phyloP scores from a whole-genome alignment of 1,140 invertebrate genomes.

The Neotoxoptera formosana region DNA sequence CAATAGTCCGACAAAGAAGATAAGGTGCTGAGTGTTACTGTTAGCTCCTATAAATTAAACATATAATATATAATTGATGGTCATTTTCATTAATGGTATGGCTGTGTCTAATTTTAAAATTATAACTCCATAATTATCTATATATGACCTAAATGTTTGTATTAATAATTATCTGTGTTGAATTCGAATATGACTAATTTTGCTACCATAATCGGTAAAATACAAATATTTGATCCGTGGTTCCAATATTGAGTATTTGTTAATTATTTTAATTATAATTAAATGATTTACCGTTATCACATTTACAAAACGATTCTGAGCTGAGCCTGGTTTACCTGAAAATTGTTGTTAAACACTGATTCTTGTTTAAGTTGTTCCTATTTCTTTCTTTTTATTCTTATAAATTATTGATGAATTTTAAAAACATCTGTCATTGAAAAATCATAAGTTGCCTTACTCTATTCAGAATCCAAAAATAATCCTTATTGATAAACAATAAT shows the following conservation, averaged over 20 bases:
- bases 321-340: neutral
- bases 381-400: neutral
- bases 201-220: neutral
- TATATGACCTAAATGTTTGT: slow-evolving; percentile 2
- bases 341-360: too few species aligned
- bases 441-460: neutral
- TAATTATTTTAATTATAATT: neutral
- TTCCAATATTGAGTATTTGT: neutral
- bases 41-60: neutral
- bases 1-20: neutral
- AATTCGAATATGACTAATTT: neutral
- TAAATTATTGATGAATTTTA: neutral
- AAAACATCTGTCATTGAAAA: neutral
- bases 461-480: neutral
- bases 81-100: neutral
- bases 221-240: neutral
- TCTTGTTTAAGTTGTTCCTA: neutral
- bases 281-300: neutral
- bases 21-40: neutral
- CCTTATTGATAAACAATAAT: neutral
- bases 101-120: neutral
- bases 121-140: neutral
- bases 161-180: neutral
- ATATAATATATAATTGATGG: neutral
- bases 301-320: neutral